These are phyloP conservation scores for Micronycteris hirsuta DNA, from an alignment of 2,113 vertebrate species.

Conservation along the genomic window DNA sequence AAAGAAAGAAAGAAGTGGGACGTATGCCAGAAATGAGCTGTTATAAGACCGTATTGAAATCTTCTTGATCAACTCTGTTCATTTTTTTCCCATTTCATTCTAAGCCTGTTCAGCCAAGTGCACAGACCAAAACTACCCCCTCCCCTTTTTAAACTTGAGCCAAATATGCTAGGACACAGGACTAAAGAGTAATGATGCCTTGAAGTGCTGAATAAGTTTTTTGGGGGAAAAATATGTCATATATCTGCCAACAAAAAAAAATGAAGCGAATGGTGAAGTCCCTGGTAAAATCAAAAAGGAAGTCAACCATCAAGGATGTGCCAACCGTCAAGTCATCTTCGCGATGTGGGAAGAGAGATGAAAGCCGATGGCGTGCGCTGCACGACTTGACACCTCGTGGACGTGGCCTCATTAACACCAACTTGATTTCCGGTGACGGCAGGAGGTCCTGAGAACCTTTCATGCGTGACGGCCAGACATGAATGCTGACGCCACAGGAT, in stretches of 20 bases:
- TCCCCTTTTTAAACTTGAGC: not conserved
- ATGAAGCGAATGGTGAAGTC: not conserved
- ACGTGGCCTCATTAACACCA: not conserved
- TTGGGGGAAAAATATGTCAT: not conserved
- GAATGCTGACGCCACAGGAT: not conserved
- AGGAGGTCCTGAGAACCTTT: not conserved
- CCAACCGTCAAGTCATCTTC: not conserved
- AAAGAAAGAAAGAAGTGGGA: not conserved
- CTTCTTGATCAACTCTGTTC: not conserved
- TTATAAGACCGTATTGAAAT: not conserved
- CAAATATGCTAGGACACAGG: not conserved
- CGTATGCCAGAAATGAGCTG: not conserved
- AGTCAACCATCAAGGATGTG: not conserved
- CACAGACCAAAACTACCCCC: not conserved
- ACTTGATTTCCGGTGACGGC: fast-evolving
- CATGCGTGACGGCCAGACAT: not conserved
- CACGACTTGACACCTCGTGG: not conserved
- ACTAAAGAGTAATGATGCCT: not conserved
- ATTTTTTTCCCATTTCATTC: not conserved
- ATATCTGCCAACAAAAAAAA: constrained; percentile 40
- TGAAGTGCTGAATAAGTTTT: constrained; percentile 2
- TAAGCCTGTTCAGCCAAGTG: not conserved
- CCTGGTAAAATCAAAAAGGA: constrained; percentile 38
- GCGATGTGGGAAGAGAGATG: not conserved
- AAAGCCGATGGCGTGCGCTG: not conserved